These are phyloP conservation scores for Ephydatia muelleri DNA, from an alignment of 37 sponge, comb jelly and placozoan species.

Conservation along the genomic window DNA sequence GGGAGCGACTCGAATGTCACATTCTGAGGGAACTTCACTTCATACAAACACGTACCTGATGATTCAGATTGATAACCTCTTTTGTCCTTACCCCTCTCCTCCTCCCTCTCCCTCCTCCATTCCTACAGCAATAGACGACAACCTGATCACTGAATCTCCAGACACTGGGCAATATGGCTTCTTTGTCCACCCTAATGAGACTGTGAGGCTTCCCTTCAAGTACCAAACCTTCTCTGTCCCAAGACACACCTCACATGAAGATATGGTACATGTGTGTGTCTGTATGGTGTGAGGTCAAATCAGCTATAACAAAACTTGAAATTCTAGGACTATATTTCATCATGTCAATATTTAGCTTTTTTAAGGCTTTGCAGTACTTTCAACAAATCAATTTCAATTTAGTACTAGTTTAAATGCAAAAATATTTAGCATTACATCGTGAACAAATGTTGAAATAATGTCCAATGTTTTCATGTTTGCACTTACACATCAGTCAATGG, in stretches of 20 bases:
- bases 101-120: not conserved
- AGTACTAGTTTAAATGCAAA: too few species aligned
- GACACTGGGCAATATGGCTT: constrained; percentile 25
- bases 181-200: constrained; percentile 54
- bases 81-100: not conserved
- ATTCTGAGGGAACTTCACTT: constrained; percentile 14
- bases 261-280: too few species aligned
- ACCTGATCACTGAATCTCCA: constrained; percentile 7
- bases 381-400: too few species aligned
- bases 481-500: too few species aligned
- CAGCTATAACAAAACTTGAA: too few species aligned
- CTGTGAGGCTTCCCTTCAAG: constrained; percentile 52
- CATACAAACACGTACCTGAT: constrained; percentile 13
- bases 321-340: too few species aligned
- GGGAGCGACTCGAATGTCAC: constrained; percentile 14
- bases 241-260: not conserved
- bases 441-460: too few species aligned
- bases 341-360: too few species aligned
- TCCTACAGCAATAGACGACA: constrained; percentile 18
- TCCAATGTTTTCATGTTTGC: too few species aligned
- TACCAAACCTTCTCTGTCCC: constrained; percentile 37
- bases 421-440: too few species aligned
- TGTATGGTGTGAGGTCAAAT: too few species aligned
- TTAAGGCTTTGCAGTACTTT: too few species aligned
- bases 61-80: not conserved